Conservation (phyloP, 2,797 vertebrate genomes). For the Diplodus sargus region DNA sequence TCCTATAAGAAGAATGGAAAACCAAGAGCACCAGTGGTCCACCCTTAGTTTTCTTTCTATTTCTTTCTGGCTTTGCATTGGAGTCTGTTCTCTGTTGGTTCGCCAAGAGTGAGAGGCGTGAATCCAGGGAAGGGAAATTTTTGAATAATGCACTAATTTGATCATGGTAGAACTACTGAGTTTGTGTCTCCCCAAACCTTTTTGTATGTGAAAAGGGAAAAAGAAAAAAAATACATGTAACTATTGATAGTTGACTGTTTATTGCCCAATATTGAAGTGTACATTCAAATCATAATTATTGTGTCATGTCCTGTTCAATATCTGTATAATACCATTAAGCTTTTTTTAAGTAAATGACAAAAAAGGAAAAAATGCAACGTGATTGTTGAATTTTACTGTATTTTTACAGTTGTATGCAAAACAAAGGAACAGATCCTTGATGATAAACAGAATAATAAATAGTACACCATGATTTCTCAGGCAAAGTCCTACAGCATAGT, state of each 20-base stretch:
- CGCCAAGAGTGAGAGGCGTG: conserved; percentile 54
- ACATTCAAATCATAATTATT: conserved; percentile 85
- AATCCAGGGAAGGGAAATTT: conserved; percentile 46
- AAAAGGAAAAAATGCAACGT: conserved; percentile 81
- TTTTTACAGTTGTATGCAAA: conserved; percentile 90
- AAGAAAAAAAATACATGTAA: conserved; percentile 82
- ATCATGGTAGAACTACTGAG: conserved; percentile 79
- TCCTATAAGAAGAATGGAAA: conserved; percentile 74
- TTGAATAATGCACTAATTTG: conserved; percentile 81
- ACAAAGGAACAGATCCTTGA: conserved; percentile 79
- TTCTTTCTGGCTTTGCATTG: conserved; percentile 68
- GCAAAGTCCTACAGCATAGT: conserved; percentile 79
- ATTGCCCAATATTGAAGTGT: conserved; percentile 87
- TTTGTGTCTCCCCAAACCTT: conserved; percentile 78
- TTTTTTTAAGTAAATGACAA: conserved; percentile 85
- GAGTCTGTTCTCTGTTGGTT: conserved; percentile 76
- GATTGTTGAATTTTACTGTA: conserved; percentile 88
- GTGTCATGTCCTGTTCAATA: conserved; percentile 86
- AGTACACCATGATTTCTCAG: conserved; percentile 83
- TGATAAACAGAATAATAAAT: conserved; percentile 77
- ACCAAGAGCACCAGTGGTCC: conserved; percentile 67
- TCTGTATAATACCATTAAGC: conserved; percentile 85
- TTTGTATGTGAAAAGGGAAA: conserved; percentile 85
- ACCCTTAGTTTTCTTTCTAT: conserved; percentile 59
- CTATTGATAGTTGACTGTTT: conserved; percentile 87